These are phyloP conservation scores for Hemiprocne comata DNA, from an alignment of 2,113 vertebrate species.

Conservation along the genomic window DNA sequence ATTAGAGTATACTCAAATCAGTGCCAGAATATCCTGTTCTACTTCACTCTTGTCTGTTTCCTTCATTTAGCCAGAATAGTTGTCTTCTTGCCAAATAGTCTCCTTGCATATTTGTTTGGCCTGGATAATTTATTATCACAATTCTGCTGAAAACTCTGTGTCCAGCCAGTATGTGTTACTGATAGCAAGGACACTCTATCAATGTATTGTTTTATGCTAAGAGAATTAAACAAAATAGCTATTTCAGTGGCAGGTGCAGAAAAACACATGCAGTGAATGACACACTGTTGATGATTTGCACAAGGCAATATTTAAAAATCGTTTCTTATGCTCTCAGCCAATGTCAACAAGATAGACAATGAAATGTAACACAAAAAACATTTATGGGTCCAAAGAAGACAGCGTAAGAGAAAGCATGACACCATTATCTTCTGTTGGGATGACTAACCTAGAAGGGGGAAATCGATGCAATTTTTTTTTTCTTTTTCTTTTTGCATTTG, in stretches of 20 bases:
- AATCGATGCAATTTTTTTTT: neutral
- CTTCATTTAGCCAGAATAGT: neutral
- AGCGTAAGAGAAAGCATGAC: neutral
- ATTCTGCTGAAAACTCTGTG: neutral
- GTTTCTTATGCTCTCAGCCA: neutral
- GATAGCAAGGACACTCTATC: neutral
- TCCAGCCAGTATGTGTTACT: neutral
- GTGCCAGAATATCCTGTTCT: neutral
- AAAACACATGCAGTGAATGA: neutral
- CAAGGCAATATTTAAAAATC: neutral
- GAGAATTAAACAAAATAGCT: neutral
- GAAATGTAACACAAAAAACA: neutral
- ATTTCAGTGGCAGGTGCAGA: neutral
- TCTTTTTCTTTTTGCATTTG: neutral
- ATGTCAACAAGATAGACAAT: neutral
- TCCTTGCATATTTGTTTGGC: neutral
- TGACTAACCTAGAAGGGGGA: neutral
- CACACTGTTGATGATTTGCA: neutral
- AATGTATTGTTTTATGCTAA: neutral
- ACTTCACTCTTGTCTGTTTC: neutral
- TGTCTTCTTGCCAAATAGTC: neutral
- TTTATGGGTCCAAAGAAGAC: neutral
- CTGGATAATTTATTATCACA: neutral
- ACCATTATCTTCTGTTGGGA: neutral
- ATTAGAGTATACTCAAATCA: neutral